Base-by-base conservation (phyloP, 2,888 invertebrate species). In the Agrotis puta region DNA sequence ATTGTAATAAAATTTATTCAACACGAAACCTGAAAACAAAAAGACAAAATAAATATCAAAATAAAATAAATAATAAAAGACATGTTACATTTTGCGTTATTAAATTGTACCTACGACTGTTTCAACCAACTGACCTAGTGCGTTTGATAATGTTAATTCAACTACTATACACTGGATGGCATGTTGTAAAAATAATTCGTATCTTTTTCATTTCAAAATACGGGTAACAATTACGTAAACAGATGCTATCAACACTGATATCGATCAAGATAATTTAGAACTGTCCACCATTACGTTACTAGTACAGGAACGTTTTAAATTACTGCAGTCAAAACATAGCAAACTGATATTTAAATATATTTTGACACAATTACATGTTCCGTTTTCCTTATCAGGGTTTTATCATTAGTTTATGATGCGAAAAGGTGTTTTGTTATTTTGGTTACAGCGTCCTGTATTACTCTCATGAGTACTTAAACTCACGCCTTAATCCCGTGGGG, bases 11-110 rank as follows among this genome's bases (percentile, higher is more conserved):
- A 79, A 79, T 72, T 72, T 76, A 61, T 77, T 80, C 82, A 83
- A 75, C 83, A 79, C 74, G 79, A 64, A 77, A 89, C 86, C 90
- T 89, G 84, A 39, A 84, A 88, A 51, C 24, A 85, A 84, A 81
- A 64, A 51, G 0, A 74, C 2, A 50, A 67, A 18, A 74, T n/a
- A 69, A 39, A 54, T 47, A 54, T 7, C 2, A 45, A 53, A 61
- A 62, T 3, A 51, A 56, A 61, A 66, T 43, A 24, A 22, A 51
- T 59, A 18, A 45, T 24, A 18, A 22, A 48, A 47, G 13, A 59
- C 22, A 45, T 20, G 5, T 48, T 51, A 54, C 39, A 45, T 67
- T 56, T n/a, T 27, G 22, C 43, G 13, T 24, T 14, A 53, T 47
- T 66, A 56, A 54, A 58, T 54, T 54, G 9, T 59, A 65, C 59